Conservation (phyloP, 64 coral and sea anemone species). For the Montipora foliosa region DNA sequence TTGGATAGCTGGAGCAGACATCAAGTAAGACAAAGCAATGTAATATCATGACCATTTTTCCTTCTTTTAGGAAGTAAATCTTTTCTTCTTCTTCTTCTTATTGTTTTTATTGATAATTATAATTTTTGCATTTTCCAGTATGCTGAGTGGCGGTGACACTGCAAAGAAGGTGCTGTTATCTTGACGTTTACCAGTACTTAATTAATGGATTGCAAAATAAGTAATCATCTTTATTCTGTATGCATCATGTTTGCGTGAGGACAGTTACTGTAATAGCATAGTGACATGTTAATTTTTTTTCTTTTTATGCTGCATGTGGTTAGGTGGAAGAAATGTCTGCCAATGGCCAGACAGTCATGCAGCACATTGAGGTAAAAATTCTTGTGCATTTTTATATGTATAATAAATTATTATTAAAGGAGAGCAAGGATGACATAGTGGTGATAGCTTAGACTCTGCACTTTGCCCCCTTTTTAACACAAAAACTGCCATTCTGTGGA, state of each 20-base stretch:
- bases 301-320: not conserved
- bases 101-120: too few relatives aligned
- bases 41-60: not conserved
- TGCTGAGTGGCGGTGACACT: constrained; percentile 84
- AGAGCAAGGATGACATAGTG: too few relatives aligned
- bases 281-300: not conserved
- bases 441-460: too few relatives aligned
- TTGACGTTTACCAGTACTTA: not conserved
- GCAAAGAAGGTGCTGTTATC: constrained; percentile 61
- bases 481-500: too few relatives aligned
- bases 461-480: too few relatives aligned
- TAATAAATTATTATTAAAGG: too few relatives aligned
- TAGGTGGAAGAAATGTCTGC: constrained; percentile 88
- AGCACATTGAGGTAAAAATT: constrained; percentile 71
- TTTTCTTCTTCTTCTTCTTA: not conserved
- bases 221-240: too few relatives aligned
- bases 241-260: too few relatives aligned
- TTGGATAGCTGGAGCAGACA: constrained; percentile 97
- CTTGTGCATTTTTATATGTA: not conserved
- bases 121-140: constrained; percentile 41
- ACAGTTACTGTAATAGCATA: too few relatives aligned
- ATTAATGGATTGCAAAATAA: too few relatives aligned
- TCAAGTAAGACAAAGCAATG: constrained; percentile 70
- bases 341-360: constrained; percentile 88
- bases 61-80: too few relatives aligned